phyloP scores from a whole-genome alignment of 2,797 vertebrate species.

The Coracias cyanogaster region DNA sequence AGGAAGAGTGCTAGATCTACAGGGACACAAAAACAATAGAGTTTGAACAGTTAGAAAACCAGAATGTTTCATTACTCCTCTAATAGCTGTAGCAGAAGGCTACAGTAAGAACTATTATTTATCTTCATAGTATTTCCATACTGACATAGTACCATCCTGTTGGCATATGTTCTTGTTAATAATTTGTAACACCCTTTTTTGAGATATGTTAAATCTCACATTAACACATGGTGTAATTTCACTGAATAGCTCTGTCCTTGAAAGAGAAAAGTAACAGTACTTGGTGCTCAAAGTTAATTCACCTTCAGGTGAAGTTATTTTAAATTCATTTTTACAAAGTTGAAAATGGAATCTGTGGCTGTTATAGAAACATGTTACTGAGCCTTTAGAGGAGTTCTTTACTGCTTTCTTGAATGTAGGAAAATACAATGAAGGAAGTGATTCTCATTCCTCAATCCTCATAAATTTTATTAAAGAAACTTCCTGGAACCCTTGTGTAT shows the following conservation, averaged over 20 bases:
- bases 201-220: background rate
- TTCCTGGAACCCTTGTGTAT: background rate
- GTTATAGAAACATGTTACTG: background rate
- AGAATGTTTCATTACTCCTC: background rate
- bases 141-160: background rate
- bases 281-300: background rate
- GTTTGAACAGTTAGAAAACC: background rate
- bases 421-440: background rate
- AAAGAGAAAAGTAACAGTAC: background rate
- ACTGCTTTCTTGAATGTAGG: background rate
- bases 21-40: background rate
- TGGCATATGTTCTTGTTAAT: background rate
- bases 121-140: background rate
- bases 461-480: background rate
- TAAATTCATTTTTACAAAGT: background rate
- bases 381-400: background rate
- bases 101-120: background rate
- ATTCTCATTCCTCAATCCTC: background rate
- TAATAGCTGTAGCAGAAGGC: background rate
- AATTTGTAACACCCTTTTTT: background rate
- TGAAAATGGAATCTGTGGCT: background rate
- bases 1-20: background rate
- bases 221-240: background rate
- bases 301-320: background rate
- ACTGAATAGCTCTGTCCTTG: background rate